Base-by-base conservation (phyloP, 2,797 vertebrate species). In the Denticeps clupeoides region DNA sequence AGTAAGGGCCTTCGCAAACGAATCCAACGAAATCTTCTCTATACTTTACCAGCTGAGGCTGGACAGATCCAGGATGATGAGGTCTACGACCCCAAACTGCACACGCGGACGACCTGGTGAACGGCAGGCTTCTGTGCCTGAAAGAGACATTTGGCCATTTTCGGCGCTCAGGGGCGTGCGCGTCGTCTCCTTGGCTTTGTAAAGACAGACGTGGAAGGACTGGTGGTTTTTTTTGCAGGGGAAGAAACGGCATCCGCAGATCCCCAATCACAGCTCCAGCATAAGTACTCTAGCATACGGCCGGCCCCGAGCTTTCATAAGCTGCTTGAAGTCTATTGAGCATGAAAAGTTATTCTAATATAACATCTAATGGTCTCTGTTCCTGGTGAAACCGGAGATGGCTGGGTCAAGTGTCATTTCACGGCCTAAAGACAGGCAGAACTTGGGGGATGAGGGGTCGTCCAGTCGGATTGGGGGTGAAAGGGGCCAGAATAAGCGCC, bases 331-430 rank as follows among this genome's bases (percentile, higher is more conserved):
- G 73, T 79, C 72, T 81, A 82, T 81, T 77, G 74, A 77, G 79
- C 82, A 72, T 83, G 75, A 83, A 74, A 79, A 74, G 79, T 82
- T 83, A 73, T 82, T 82, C 69, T 74, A 75, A 77, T 79, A 71
- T 69, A 78, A 79, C 80, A 79, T 82, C 76, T 80, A 80, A 84
- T 80, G 63, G 74, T 71, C 72, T 78, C 61, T 49, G 48, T 59
- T 72, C 71, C 66, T 65, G 68, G 69, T 73, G 69, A 73, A 80
- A 78, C n/a, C 62, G 56, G 69, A 74, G 77, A 73, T 61, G 33
- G 12, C 41, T 41, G 58, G 65, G 65, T 75, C 63, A 51, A 77
- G 69, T 82, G 75, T 73, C 63, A 56, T 75, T 83, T 79, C 78
- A 79, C 76, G 77, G 70, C 70, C 53, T 66, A 63, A 68, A 62